Base-by-base conservation (phyloP, 2,113 vertebrate species). In the Macquaria ambigua region DNA sequence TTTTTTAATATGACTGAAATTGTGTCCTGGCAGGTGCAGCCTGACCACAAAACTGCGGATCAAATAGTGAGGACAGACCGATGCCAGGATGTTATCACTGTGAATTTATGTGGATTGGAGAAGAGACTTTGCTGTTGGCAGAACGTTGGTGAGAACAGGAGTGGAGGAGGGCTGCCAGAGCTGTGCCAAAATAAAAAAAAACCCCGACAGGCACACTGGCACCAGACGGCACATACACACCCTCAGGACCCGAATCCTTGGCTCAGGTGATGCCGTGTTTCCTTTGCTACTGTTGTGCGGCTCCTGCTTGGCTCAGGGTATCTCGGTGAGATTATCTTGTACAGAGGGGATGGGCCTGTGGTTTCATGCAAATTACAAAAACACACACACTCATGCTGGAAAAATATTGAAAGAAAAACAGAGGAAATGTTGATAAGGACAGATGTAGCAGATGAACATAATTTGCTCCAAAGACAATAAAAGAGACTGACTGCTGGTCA, bases 31-130 rank as follows among this genome's bases (percentile, higher is more conserved):
- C 62, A 28, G 68, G 8, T 61, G 1, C 12, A 23, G 8, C 68
- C 63, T 2, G 28, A 52, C 43, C 37, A 53, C 37, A 61, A n/a
- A 59, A 4, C 56, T 23, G 16, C 0, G 23, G 66, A 56, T 86
- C 77, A 74, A 55, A 74, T 76, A 2, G 63, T 3, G 82, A 84
- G 70, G 74, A 83, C 20, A 31, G 62, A 39, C 18, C 7, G 43
- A 58, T 43, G 85, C 68, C 83, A 77, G 67, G 21, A 77, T 79
- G 67, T 81, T 71, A 84, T 87, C 74, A 25, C 64, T 71, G 63
- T 56, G 28, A 76, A 84, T 88, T 71, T 72, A 62, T 83, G 77
- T 58, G 77, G 63, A 78, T 39, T 74, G 83, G 58, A 90, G 69
- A 71, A 11, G 63, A 74, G 80, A 70, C n/a, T 72, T 31, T 15